Evolutionary conservation across 2,888 invertebrate genomes (phyloP), one percentile per base, ranked within the genome.

Genomic region (Diaphora mendica): DNA sequence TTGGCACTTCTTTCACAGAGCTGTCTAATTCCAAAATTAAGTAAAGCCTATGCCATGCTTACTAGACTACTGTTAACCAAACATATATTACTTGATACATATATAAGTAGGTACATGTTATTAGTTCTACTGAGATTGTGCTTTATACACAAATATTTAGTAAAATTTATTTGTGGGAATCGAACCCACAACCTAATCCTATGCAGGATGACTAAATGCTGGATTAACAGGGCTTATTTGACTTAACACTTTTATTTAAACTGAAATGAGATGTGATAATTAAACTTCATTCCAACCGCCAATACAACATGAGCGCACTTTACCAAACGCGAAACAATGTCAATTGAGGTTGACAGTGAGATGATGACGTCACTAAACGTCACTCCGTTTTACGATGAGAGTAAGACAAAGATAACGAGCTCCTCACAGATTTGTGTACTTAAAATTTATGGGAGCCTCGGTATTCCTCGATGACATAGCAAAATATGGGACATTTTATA

Each of bases 331-430:
- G 80, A 84, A 90, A 89, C 89, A 91, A 88, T 90, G 89, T 89
- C 90, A 90, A 89, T 90, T 83, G 87, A 87, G 85, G 82, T 74
- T 86, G 85, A 86, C 86, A 85, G 87, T 82, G 85, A 88, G 87
- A 91, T 89, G 93, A 93, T 92, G 93, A 93, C 91, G 90, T 92
- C 91, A 91, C 88, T 86, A 90, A 89, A 90, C 88, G 90, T 91
- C 89, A 89, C 84, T 81, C 73, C 65, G 78, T 73, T 76, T 74
- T 75, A 76, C 82, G 67, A 70, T n/a, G 68, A 51, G 74, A 78
- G 77, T 85, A 85, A 89, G 87, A 91, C 89, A 89, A 90, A 88
- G 89, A 89, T 90, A 90, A 91, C 90, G 88, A 91, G 88, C 87
- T 81, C 82, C 86, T 75, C 44, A 72, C 69, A 89, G 91, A 92